Conservation (phyloP, 2,888 invertebrate genomes). For the Cataglyphis rosenhaueri region DNA sequence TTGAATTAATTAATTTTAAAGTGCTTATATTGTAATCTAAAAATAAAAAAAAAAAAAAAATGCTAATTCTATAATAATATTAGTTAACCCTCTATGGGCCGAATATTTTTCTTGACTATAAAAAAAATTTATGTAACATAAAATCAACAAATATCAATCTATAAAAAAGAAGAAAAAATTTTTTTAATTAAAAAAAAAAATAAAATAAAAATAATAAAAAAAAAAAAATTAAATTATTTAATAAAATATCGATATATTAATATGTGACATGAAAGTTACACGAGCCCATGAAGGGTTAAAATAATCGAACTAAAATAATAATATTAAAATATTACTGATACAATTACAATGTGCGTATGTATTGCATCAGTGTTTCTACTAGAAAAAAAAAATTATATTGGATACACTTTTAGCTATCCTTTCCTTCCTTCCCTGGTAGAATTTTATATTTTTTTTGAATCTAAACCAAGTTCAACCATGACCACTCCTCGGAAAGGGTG, state of each 20-base stretch:
- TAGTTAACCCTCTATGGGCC: neutral
- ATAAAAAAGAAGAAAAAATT: too few species aligned
- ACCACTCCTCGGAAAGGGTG: constrained; percentile 69
- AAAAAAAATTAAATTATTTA: too few species aligned
- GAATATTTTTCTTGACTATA: too few species aligned
- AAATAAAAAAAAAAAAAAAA: too few species aligned
- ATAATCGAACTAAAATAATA: neutral
- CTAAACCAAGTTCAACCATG: constrained; percentile 66
- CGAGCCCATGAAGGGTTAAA: too few species aligned
- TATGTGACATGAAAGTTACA: too few species aligned
- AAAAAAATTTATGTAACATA: too few species aligned
- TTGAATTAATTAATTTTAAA: neutral
- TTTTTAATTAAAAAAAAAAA: too few species aligned
- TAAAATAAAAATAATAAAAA: too few species aligned
- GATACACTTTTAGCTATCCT: constrained; percentile 26
- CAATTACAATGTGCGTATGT: neutral
- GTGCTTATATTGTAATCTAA: neutral
- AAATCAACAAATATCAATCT: too few species aligned
- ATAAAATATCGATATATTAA: too few species aligned
- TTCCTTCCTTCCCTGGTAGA: neutral
- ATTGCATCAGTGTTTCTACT: constrained; percentile 5
- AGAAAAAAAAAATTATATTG: neutral
- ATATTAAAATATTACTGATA: neutral
- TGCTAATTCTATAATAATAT: neutral
- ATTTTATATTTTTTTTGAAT: neutral